Conservation (phyloP, 1,140 invertebrate species). For the Drosophila pseudoobscura region DNA sequence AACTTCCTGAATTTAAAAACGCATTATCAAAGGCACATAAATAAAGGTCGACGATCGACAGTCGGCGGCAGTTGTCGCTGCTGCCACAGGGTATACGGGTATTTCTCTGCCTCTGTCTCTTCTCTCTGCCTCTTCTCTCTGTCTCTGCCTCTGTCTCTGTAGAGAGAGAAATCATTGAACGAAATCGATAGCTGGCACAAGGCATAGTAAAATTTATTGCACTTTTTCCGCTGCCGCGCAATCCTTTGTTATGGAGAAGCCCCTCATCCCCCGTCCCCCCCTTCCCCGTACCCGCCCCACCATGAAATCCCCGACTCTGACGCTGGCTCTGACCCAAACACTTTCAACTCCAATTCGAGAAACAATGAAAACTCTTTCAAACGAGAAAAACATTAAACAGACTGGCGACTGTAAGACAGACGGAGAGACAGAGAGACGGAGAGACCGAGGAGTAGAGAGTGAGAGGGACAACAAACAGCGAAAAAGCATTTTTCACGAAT, state of each 20-base stretch:
- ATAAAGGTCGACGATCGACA: slow-evolving; percentile 63
- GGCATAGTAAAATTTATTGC: slow-evolving; percentile 71
- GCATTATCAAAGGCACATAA: slow-evolving; percentile 61
- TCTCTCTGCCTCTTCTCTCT: no score
- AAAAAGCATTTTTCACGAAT: slow-evolving; percentile 76
- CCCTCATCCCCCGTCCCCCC: not conserved
- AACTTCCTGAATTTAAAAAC: slow-evolving; percentile 70
- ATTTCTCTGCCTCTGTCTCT: not conserved
- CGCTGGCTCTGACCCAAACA: slow-evolving; percentile 49
- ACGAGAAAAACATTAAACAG: slow-evolving; percentile 38
- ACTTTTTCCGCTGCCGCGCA: slow-evolving; percentile 66
- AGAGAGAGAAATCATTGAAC: slow-evolving; percentile 61
- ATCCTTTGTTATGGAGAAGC: slow-evolving; percentile 59
- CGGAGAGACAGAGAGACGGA: slow-evolving; percentile 18
- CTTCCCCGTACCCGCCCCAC: not conserved
- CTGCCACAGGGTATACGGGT: slow-evolving; percentile 8
- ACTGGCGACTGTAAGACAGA: slow-evolving; percentile 27
- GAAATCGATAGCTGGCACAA: slow-evolving; percentile 58
- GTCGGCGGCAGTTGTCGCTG: slow-evolving; percentile 36
- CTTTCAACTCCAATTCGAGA: slow-evolving; percentile 57
- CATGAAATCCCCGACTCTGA: slow-evolving; percentile 14
- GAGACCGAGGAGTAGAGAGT: slow-evolving; percentile 22
- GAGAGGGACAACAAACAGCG: slow-evolving; percentile 20
- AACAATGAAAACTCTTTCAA: slow-evolving; percentile 77
- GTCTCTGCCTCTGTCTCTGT: no score